Conservation (phyloP, 2,888 invertebrate genomes). For the Aradus depressus region DNA sequence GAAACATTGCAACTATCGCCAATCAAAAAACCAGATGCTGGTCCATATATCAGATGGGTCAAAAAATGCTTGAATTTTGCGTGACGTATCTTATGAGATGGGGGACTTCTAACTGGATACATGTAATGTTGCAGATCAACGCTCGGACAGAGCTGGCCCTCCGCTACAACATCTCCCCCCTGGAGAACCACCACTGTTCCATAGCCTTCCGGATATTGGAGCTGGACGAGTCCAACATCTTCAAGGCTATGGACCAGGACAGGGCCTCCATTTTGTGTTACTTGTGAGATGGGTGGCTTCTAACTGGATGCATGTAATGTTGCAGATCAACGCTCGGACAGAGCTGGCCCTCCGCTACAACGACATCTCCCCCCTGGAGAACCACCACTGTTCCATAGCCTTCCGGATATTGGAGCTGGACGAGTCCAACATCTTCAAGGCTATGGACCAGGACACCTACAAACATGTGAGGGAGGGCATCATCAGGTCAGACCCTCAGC, state of each 20-base stretch:
- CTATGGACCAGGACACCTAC: slow-evolving; percentile 41
- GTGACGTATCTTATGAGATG: too few relatives aligned
- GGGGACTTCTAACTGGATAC: too few relatives aligned
- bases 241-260: slow-evolving; percentile 48
- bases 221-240: slow-evolving; percentile 68
- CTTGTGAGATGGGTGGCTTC: too few relatives aligned
- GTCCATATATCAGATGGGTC: too few relatives aligned
- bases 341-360: slow-evolving; percentile 73
- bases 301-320: slow-evolving; percentile 28
- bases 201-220: slow-evolving; percentile 70
- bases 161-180: slow-evolving; percentile 71
- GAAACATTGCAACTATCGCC: too few relatives aligned
- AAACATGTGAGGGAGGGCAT: slow-evolving; percentile 59
- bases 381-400: slow-evolving; percentile 76
- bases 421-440: slow-evolving; percentile 67
- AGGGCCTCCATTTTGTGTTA: too few relatives aligned
- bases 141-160: slow-evolving; percentile 71
- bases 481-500: slow-evolving; percentile 39
- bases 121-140: slow-evolving; percentile 47
- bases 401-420: slow-evolving; percentile 67
- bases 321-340: slow-evolving; percentile 65
- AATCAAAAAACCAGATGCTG: too few relatives aligned
- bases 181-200: slow-evolving; percentile 79
- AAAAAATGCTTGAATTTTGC: too few relatives aligned
- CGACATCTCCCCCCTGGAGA: slow-evolving; percentile 74